Percentiles rank a stretch among this genome's conserved stretches.
Conservation (phyloP, 92 coral and sea anemone species). For the Zoanthus solanderi region DNA sequence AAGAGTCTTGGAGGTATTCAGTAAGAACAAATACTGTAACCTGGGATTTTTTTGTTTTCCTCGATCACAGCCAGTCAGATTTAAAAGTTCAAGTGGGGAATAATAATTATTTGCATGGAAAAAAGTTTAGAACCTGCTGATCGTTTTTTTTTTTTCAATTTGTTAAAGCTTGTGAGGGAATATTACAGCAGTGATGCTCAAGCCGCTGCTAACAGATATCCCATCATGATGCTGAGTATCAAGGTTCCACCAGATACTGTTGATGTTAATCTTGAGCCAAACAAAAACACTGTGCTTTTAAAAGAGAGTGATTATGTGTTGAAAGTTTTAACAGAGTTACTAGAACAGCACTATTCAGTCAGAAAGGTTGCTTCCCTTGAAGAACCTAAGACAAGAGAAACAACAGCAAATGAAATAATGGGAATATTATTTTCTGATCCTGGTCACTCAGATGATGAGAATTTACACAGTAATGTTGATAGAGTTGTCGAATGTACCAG, state of each 20-base stretch:
- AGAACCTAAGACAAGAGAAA: not conserved
- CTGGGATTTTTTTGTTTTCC: too few relatives aligned
- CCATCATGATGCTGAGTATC: constrained; percentile 79
- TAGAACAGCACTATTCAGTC: constrained; percentile 68
- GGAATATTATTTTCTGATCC: not conserved
- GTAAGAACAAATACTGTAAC: too few relatives aligned
- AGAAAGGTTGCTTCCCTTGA: constrained; percentile 34
- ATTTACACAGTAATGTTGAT: not conserved
- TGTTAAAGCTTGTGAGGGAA: constrained; percentile 72
- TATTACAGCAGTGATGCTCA: constrained; percentile 54
- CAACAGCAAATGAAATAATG: not conserved
- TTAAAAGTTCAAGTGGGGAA: too few relatives aligned
- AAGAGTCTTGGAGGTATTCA: too few relatives aligned
- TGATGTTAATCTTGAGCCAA: constrained; percentile 95
- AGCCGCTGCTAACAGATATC: constrained; percentile 68
- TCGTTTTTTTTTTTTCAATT: not conserved
- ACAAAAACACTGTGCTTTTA: constrained; percentile 88
- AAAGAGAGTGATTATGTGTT: constrained; percentile 83
- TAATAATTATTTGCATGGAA: too few relatives aligned
- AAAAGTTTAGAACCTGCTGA: too few relatives aligned
- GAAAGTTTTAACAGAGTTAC: constrained; percentile 58
- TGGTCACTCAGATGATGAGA: not conserved
- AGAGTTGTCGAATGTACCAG: not conserved
- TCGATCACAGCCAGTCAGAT: too few relatives aligned
- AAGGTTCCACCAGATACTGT: constrained; percentile 72